Conservation (phyloP, 2,888 invertebrate species). For the Antheraea assamensis region DNA sequence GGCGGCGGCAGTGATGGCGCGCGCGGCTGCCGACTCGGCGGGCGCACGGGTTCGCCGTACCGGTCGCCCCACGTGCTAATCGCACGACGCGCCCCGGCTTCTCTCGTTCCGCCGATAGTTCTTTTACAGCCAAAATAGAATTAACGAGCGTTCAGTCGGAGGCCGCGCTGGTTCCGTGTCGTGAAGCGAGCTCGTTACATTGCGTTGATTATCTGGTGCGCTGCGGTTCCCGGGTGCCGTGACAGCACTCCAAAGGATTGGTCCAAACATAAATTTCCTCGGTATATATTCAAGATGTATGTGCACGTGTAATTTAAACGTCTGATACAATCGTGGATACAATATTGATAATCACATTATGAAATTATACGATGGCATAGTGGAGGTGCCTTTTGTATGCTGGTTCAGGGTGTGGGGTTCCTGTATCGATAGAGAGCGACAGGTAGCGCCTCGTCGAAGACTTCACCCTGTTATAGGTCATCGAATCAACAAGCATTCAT, state of each 20-base stretch:
- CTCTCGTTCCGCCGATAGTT: constrained; percentile 18
- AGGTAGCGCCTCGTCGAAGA: not conserved
- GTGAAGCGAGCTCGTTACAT: not conserved
- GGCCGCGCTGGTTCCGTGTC: constrained; percentile 11
- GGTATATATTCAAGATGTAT: not conserved
- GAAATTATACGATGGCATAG: not conserved
- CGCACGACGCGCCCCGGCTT: constrained; percentile 26
- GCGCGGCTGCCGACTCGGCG: constrained; percentile 63
- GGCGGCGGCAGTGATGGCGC: constrained; percentile 44
- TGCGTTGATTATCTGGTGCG: not conserved
- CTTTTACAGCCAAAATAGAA: constrained; percentile 37
- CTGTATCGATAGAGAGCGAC: not conserved
- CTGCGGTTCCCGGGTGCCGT: not conserved
- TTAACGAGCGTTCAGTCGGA: constrained; percentile 34
- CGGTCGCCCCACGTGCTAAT: constrained; percentile 37
- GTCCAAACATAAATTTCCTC: not conserved
- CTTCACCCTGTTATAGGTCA: not conserved
- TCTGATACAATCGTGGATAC: not conserved
- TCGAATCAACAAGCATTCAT: not conserved
- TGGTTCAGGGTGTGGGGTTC: not conserved
- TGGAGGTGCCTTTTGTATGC: not conserved
- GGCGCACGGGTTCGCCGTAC: constrained; percentile 41
- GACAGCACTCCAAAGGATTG: not conserved
- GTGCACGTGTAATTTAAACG: not conserved
- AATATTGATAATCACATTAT: not conserved